Percentiles rank a stretch among this genome's conserved stretches.
These are phyloP conservation scores for Uria aalge DNA, from an alignment of 2,113 vertebrate genomes.

Conservation along the genomic window DNA sequence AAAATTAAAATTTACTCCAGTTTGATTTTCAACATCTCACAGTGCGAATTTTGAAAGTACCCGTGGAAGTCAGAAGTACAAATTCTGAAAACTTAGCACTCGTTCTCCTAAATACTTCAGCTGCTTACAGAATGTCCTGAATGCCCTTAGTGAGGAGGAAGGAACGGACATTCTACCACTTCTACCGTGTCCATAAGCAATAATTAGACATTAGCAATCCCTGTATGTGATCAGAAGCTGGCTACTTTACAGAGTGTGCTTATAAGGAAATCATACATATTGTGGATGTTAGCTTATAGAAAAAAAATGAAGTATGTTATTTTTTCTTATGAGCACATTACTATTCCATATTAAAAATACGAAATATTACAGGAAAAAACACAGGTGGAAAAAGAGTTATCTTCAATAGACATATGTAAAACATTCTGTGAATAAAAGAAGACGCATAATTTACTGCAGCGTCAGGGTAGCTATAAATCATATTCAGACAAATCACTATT, in stretches of 20 bases:
- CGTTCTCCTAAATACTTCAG: not conserved
- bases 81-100: not conserved
- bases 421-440: conserved; percentile 19
- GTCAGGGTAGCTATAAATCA: conserved; percentile 31
- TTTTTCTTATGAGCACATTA: not conserved
- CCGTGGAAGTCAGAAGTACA: not conserved
- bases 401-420: conserved; percentile 3
- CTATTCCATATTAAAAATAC: not conserved
- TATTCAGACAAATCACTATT: conserved; percentile 48
- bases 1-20: not conserved
- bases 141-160: not conserved
- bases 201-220: rapidly evolving
- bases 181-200: not conserved
- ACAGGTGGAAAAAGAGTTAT: not conserved
- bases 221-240: not conserved
- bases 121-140: not conserved
- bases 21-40: not conserved
- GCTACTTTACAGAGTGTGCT: not conserved
- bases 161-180: not conserved
- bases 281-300: not conserved
- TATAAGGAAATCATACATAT: not conserved
- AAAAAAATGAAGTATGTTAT: not conserved
- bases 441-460: conserved; percentile 30
- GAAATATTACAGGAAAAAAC: not conserved
- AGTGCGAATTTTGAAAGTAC: not conserved